A percentile compares a stretch with the other conserved stretches of the same genome.
These are phyloP conservation scores for Petaurus breviceps DNA, from an alignment of 2,113 vertebrate species.

Conservation along the genomic window DNA sequence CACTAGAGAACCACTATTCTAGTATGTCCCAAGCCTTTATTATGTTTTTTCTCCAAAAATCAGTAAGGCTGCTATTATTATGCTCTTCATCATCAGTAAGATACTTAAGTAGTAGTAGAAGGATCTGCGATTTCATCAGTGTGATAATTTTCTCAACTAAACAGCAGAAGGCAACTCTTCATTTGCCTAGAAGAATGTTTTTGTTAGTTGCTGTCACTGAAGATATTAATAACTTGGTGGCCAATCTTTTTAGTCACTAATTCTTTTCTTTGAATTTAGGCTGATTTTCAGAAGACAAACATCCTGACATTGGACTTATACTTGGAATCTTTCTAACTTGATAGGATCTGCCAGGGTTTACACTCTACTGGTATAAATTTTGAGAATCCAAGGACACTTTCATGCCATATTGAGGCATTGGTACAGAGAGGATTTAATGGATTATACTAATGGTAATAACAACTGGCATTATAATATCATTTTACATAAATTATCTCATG, in stretches of 20 bases:
- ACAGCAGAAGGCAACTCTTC: not conserved
- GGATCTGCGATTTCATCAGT: not conserved
- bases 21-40: slow-evolving; percentile 31
- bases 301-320: not conserved
- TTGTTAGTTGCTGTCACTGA: not conserved
- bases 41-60: not conserved
- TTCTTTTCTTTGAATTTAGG: not conserved
- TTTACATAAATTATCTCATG: not conserved
- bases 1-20: slow-evolving; percentile 56
- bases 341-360: not conserved
- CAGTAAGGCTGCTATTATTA: not conserved
- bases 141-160: not conserved
- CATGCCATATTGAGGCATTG: not conserved
- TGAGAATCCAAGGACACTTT: not conserved
- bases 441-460: not conserved
- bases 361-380: not conserved
- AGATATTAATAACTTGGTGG: not conserved
- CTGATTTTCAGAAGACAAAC: not conserved
- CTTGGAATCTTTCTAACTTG: not conserved
- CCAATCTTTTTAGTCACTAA: not conserved
- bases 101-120: not conserved
- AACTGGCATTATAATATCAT: not conserved
- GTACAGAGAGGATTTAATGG: not conserved
- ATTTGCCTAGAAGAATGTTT: not conserved
- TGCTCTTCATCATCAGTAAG: not conserved